Evolutionary conservation across 2,888 invertebrate genomes (phyloP).

Genomic region (Eupithecia subfuscata): DNA sequence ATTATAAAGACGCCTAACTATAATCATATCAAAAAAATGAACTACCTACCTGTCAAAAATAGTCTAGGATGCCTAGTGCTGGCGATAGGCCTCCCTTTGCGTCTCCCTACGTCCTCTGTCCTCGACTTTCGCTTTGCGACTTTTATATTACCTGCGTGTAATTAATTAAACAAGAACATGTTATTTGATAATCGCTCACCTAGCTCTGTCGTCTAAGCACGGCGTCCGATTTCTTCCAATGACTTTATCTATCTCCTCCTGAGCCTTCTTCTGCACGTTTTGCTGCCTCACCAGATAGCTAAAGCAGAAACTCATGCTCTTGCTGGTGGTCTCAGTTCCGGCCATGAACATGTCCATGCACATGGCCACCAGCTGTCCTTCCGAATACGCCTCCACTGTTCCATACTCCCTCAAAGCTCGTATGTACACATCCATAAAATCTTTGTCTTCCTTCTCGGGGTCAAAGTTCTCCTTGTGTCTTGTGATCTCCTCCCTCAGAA

Average conservation of each 20-base stretch:
- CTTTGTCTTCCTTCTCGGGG: constrained; percentile 85
- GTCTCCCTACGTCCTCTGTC: no score
- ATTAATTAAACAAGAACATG: neutral
- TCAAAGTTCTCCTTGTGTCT: constrained; percentile 87
- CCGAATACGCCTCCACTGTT: constrained; percentile 84
- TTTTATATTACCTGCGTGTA: no score
- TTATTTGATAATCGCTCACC: constrained; percentile 75
- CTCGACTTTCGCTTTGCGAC: no score
- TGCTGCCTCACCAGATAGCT: constrained; percentile 89
- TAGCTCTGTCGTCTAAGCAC: constrained; percentile 87
- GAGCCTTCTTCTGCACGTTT: constrained; percentile 89
- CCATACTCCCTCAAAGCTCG: constrained; percentile 86
- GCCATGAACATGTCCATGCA: constrained; percentile 95
- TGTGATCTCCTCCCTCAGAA: constrained; percentile 88
- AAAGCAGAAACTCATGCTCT: constrained; percentile 90
- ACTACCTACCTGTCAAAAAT: no score
- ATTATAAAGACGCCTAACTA: no score
- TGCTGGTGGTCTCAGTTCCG: constrained; percentile 93
- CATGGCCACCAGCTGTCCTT: constrained; percentile 90
- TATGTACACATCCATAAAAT: constrained; percentile 93
- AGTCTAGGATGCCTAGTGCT: no score
- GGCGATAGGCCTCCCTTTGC: no score
- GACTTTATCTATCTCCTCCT: constrained; percentile 90
- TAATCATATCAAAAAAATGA: no score
- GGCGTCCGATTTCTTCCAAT: constrained; percentile 88